Base-by-base conservation (phyloP, 1,140 invertebrate genomes). In the Nilaparvata lugens region DNA sequence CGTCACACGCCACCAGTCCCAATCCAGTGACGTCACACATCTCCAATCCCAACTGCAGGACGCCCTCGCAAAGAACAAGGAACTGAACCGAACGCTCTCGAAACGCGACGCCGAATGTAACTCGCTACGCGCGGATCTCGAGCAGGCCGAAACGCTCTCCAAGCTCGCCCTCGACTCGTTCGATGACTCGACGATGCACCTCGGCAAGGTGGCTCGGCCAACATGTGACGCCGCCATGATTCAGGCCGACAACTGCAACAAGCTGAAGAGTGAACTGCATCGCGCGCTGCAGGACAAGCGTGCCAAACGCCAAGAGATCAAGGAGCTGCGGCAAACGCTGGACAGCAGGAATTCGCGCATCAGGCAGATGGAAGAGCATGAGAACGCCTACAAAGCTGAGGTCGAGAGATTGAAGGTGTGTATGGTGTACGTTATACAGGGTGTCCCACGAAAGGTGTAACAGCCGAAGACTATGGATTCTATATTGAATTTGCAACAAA, bases 1-100 rank as follows among this genome's bases (percentile, higher is more conserved):
- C 6, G 73, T 72, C 58, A 71, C 68, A 6, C 65, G 61, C 35
- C 69, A n/a, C n/a, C n/a, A n/a, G n/a, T n/a, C n/a, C n/a, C n/a
- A n/a, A n/a, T n/a, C n/a, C n/a, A n/a, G 71, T n/a, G 70, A 74
- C 58, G 54, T 67, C n/a, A 67, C 70, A 56, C 66, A 72, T n/a
- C 52, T 74, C 6, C 68, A 72, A 62, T 64, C 63, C n/a, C 67
- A 70, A 60, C 64, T 73, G 13, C 70, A 72, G 52, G 54, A 68
- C 13, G 56, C 68, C 5, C 58, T 45, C 0, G 68, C 71, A 38
- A 70, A 75, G 54, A 74, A 72, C 24, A 67, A 72, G 16, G 69
- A 72, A 53, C 56, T 71, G n/a, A 55, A 67, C 24, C 69, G 67
- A 53, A 72, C 56, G 11, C 45, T 72, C 54, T 64, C 71, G 35